A percentile compares a stretch with the other conserved stretches of the same genome.
These are phyloP conservation scores for Odontesthes bonariensis DNA, from an alignment of 2,113 vertebrate species.

Conservation along the genomic window DNA sequence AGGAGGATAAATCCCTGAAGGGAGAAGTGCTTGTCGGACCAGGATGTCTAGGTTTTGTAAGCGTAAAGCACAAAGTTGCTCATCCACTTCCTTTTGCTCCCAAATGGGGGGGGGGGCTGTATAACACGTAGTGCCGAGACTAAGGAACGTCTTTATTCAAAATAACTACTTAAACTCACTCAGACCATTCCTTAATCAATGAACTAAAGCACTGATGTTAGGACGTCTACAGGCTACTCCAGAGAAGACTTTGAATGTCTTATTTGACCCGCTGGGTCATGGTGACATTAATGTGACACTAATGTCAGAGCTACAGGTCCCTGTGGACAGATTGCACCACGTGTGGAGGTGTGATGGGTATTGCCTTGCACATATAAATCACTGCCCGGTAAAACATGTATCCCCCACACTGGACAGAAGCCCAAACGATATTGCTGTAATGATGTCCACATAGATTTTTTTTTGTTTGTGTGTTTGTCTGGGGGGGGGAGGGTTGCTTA, in stretches of 20 bases:
- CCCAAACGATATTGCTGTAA: neutral
- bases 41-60: slow-evolving; percentile 62
- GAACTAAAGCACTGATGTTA: neutral
- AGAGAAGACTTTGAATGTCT: slow-evolving; percentile 12
- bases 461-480: too few relatives aligned
- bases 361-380: slow-evolving; percentile 52
- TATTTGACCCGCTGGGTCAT: neutral
- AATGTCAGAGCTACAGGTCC: slow-evolving; percentile 48
- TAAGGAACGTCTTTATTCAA: neutral
- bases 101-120: neutral
- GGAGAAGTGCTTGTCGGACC: slow-evolving; percentile 52
- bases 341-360: slow-evolving; percentile 42
- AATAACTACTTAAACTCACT: neutral
- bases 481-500: too few relatives aligned
- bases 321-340: slow-evolving; percentile 60
- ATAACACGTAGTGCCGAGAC: neutral
- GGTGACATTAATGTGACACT: slow-evolving; percentile 29
- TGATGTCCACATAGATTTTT: slow-evolving; percentile 1
- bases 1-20: slow-evolving; percentile 54
- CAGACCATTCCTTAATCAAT: slow-evolving; percentile 1
- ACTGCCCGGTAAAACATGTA: slow-evolving; percentile 39
- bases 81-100: slow-evolving; percentile 30
- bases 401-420: slow-evolving; percentile 14
- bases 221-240: neutral
- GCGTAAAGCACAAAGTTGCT: slow-evolving; percentile 53